These are phyloP conservation scores for Cossypha niveicapilla DNA, from an alignment of 2,797 vertebrate genomes.

Conservation along the genomic window DNA sequence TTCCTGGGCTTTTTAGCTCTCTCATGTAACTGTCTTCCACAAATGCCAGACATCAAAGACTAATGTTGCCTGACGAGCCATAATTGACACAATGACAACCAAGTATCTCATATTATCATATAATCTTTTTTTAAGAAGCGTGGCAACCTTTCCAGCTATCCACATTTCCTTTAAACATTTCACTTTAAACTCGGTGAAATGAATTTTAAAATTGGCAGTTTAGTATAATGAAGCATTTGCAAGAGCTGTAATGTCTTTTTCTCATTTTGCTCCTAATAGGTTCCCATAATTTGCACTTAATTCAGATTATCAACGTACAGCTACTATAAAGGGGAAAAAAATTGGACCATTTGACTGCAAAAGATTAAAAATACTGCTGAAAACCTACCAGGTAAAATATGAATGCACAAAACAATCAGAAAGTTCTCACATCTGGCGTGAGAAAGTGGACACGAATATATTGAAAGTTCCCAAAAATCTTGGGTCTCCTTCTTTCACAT, in stretches of 20 bases:
- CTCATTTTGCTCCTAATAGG: not conserved
- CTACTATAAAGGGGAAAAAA: not conserved
- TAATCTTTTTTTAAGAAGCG: not conserved
- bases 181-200: slow-evolving; percentile 4
- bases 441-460: not conserved
- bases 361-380: slow-evolving; percentile 29
- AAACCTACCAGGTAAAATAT: slow-evolving; percentile 51
- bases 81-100: slow-evolving; percentile 36
- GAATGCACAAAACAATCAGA: slow-evolving; percentile 23
- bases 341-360: not conserved
- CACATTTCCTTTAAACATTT: slow-evolving; percentile 6
- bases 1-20: not conserved
- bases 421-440: slow-evolving; percentile 32
- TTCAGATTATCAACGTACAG: not conserved
- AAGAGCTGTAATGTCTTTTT: slow-evolving; percentile 6
- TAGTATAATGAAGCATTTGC: slow-evolving; percentile 39
- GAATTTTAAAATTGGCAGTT: slow-evolving; percentile 22
- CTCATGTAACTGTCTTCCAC: not conserved
- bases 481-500: slow-evolving; percentile 44
- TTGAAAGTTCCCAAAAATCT: slow-evolving; percentile 42
- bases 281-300: slow-evolving; percentile 7
- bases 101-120: not conserved
- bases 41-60: slow-evolving; percentile 9
- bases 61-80: slow-evolving; percentile 5
- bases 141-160: slow-evolving; percentile 21